These are phyloP conservation scores for Leucoraja ocellata DNA, from an alignment of 2,797 vertebrate species.

Conservation along the genomic window DNA sequence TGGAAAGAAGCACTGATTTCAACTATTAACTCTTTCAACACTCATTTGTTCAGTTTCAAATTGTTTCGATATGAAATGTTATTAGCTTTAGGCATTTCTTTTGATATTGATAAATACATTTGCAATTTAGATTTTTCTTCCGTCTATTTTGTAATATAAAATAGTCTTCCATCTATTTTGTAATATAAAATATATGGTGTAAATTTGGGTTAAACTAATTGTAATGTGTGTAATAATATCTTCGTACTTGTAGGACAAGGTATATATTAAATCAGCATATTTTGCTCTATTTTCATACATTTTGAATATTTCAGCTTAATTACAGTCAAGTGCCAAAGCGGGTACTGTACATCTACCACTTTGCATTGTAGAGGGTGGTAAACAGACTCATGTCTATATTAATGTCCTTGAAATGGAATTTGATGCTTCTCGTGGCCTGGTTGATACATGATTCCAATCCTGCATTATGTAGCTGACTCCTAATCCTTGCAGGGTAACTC, in stretches of 20 bases:
- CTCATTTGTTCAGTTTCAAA: not conserved
- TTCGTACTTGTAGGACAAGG: not conserved
- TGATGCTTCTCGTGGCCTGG: not conserved
- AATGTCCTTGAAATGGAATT: constrained; percentile 21
- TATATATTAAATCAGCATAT: not conserved
- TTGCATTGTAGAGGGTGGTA: not conserved
- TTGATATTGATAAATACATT: not conserved
- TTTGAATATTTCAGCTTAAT: not conserved
- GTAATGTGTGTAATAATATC: not conserved
- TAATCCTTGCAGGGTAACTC: not conserved
- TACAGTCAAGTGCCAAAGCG: not conserved
- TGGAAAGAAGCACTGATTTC: not conserved
- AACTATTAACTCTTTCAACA: not conserved
- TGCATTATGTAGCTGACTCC: not conserved
- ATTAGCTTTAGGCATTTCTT: not conserved
- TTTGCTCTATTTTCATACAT: not conserved
- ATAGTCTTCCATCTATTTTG: not conserved
- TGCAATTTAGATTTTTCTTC: too few species aligned
- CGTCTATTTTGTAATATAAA: too few species aligned
- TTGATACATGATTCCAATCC: not conserved
- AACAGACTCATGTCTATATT: not conserved
- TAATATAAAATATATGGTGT: not conserved
- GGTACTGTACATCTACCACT: not conserved
- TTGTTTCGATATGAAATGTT: not conserved
- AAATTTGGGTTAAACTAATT: not conserved